phyloP scores from a whole-genome alignment of 2,113 vertebrate species.

The Eidolon helvum region DNA sequence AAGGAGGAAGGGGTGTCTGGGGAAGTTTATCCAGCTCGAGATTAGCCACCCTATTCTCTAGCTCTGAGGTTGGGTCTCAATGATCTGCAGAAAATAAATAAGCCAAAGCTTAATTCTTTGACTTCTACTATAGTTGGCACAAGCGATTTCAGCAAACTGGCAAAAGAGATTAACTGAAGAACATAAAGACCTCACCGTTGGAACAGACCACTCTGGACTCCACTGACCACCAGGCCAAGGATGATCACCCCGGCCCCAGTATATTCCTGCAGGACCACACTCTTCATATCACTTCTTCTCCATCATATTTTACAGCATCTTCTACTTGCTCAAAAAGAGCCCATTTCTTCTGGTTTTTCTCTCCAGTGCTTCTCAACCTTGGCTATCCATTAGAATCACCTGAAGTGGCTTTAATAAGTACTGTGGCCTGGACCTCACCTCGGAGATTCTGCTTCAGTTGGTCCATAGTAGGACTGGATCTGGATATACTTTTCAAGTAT shows the following conservation, averaged over 20 bases:
- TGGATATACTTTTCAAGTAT: background rate
- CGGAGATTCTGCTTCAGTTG: background rate
- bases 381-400: background rate
- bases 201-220: background rate
- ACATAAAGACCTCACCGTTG: background rate
- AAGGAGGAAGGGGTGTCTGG: background rate
- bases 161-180: background rate
- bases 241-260: background rate
- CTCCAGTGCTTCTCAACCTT: background rate
- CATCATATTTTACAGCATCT: fast-evolving
- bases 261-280: no score
- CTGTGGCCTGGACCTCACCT: background rate
- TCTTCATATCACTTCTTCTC: background rate
- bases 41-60: background rate
- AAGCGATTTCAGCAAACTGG: background rate
- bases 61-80: background rate
- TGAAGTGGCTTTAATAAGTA: background rate
- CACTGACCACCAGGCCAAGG: background rate
- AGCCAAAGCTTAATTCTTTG: background rate
- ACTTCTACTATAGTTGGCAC: background rate
- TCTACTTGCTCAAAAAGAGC: background rate
- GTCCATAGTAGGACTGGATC: background rate
- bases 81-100: background rate
- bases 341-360: background rate
- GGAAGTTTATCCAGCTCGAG: background rate